A percentile compares a stretch with the other conserved stretches of the same genome.
Evolutionary conservation across 2,797 vertebrate genomes (phyloP).

Genomic region (Graptemys geographica): DNA sequence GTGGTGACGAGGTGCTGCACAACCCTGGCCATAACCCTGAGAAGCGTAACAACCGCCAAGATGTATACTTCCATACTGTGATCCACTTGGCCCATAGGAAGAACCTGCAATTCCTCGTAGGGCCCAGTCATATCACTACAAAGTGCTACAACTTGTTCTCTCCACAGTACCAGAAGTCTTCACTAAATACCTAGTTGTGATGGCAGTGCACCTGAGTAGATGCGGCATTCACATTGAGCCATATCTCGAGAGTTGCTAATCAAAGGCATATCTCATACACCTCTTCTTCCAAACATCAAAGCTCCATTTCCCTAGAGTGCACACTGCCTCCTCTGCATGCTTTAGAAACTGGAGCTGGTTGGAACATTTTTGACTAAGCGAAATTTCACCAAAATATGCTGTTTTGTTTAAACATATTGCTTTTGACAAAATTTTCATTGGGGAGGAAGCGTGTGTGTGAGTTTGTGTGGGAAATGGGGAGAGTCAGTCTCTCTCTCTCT

Average conservation of each 20-base stretch:
- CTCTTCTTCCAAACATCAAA: neutral
- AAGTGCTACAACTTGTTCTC: neutral
- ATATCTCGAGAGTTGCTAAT: neutral
- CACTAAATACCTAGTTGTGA: neutral
- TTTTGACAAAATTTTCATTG: neutral
- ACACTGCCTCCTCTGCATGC: neutral
- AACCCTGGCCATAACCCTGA: too few relatives aligned
- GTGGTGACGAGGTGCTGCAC: too few relatives aligned
- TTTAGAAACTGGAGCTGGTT: neutral
- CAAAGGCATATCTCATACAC: neutral
- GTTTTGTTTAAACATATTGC: neutral
- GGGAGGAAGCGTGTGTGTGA: neutral
- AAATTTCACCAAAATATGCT: neutral
- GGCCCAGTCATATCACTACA: neutral
- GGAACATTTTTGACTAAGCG: neutral
- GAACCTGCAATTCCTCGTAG: neutral
- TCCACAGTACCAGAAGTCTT: neutral
- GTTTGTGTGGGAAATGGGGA: neutral
- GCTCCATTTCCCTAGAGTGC: neutral
- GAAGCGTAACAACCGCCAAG: too few relatives aligned
- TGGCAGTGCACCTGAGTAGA: neutral
- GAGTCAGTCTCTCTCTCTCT: neutral
- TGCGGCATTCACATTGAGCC: neutral
- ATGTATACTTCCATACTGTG: neutral
- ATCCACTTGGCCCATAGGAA: neutral